These are phyloP conservation scores for Scaptomyza pallida DNA, from an alignment of 1,140 invertebrate species.

Conservation along the genomic window DNA sequence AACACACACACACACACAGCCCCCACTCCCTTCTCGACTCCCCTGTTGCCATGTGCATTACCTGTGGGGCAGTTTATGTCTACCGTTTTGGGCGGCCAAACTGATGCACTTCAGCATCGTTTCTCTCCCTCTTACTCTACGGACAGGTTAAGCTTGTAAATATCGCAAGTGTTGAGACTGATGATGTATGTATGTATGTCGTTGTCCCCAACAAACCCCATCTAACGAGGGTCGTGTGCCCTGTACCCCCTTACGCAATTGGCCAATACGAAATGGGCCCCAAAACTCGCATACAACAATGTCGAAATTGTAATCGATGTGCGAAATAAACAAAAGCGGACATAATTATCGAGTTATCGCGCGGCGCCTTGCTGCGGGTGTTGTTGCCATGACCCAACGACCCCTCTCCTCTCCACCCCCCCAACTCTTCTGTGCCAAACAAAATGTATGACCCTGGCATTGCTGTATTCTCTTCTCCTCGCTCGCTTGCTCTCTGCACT, in stretches of 20 bases:
- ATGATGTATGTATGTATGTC: constrained; percentile 77
- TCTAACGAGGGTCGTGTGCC: too few relatives aligned
- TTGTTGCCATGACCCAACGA: constrained; percentile 26
- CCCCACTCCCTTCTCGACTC: neutral
- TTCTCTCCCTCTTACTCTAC: neutral
- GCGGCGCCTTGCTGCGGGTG: constrained; percentile 78
- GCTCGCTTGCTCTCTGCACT: constrained; percentile 32
- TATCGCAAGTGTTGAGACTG: constrained; percentile 59
- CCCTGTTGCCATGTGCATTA: neutral
- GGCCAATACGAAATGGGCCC: constrained; percentile 34
- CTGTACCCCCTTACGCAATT: constrained; percentile 26
- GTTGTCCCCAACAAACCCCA: too few relatives aligned
- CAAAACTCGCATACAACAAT: constrained; percentile 12
- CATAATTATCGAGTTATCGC: constrained; percentile 84
- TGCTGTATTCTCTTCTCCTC: constrained; percentile 2
- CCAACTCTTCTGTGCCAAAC: neutral
- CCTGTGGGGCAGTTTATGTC: constrained; percentile 27
- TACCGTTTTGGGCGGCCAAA: constrained; percentile 27
- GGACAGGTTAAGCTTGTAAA: constrained; percentile 66
- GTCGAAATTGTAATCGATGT: constrained; percentile 83
- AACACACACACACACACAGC: constrained; percentile 21
- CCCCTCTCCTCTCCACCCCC: constrained; percentile 4
- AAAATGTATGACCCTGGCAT: constrained; percentile 54
- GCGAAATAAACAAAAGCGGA: constrained; percentile 84
- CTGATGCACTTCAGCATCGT: constrained; percentile 42